Conservation (phyloP, 2,797 vertebrate species). For the Triplophysa yarkandensis region DNA sequence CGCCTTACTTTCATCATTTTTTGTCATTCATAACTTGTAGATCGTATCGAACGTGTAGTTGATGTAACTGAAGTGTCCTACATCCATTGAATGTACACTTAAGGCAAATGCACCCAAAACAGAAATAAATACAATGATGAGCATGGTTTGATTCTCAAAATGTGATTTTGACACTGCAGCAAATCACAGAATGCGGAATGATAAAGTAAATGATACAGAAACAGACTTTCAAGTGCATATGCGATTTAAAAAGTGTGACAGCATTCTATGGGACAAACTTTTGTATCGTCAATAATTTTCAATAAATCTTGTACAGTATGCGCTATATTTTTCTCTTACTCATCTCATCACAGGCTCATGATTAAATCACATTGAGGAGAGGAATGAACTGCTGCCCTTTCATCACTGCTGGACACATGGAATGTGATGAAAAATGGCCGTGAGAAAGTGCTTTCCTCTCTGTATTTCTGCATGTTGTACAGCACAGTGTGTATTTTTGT, state of each 20-base stretch:
- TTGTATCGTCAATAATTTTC: neutral
- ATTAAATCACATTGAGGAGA: constrained; percentile 29
- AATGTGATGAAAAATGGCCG: constrained; percentile 42
- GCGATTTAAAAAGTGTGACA: neutral
- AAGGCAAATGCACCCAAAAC: neutral
- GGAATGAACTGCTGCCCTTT: constrained; percentile 29
- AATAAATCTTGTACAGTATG: constrained; percentile 5
- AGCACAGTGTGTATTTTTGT: constrained; percentile 4
- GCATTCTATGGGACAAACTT: neutral
- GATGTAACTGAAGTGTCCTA: neutral
- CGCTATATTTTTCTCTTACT: constrained; percentile 8
- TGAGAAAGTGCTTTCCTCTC: constrained; percentile 27
- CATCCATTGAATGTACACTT: neutral
- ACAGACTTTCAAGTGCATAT: neutral
- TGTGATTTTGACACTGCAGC: neutral
- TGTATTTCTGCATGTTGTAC: constrained; percentile 7
- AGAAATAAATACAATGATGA: neutral
- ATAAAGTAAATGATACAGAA: neutral
- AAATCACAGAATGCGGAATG: neutral
- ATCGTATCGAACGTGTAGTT: neutral
- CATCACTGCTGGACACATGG: constrained; percentile 31
- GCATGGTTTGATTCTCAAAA: neutral
- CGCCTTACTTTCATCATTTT: neutral
- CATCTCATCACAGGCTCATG: constrained; percentile 6
- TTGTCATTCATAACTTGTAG: neutral